phyloP scores from a whole-genome alignment of 2,797 vertebrate species.

The Gephyroberyx darwinii region DNA sequence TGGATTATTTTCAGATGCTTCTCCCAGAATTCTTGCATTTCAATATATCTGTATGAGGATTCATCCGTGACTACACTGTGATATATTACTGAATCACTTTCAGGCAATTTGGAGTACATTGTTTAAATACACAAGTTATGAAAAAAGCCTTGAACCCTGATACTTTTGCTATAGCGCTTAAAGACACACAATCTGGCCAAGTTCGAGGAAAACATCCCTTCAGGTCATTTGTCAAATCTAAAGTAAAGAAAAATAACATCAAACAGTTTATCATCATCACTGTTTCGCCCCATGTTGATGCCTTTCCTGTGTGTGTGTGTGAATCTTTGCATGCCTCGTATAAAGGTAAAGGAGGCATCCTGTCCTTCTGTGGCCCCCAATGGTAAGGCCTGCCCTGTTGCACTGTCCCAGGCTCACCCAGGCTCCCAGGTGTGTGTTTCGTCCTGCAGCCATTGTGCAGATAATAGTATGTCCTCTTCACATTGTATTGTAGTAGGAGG shows the following conservation, averaged over 20 bases:
- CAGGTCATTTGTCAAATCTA: conserved; percentile 18
- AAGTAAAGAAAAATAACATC: conserved; percentile 24
- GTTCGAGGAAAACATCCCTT: conserved; percentile 8
- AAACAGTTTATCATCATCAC: conserved; percentile 23
- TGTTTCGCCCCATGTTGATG: conserved; percentile 33
- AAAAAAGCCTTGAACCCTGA: no score
- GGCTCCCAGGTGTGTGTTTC: conserved; percentile 72
- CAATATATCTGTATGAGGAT: neutral
- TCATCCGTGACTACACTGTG: conserved; percentile 4
- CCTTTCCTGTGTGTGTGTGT: conserved; percentile 52
- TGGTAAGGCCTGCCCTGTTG: conserved; percentile 58
- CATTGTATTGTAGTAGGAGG: conserved; percentile 3
- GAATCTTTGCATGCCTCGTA: conserved; percentile 43
- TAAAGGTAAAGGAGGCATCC: conserved; percentile 72
- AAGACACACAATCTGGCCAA: conserved; percentile 54
- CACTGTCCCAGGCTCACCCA: conserved; percentile 36
- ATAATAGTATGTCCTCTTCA: conserved; percentile 24
- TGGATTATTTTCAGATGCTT: conserved; percentile 17
- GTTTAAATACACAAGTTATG: neutral
- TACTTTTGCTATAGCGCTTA: conserved; percentile 27
- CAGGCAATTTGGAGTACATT: conserved; percentile 30
- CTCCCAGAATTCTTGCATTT: neutral
- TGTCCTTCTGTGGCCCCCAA: conserved; percentile 51
- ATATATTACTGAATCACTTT: conserved; percentile 29
- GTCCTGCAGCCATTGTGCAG: conserved; percentile 31